These are phyloP conservation scores for Diloba caeruleocephala DNA, from an alignment of 2,888 invertebrate genomes.

Conservation along the genomic window DNA sequence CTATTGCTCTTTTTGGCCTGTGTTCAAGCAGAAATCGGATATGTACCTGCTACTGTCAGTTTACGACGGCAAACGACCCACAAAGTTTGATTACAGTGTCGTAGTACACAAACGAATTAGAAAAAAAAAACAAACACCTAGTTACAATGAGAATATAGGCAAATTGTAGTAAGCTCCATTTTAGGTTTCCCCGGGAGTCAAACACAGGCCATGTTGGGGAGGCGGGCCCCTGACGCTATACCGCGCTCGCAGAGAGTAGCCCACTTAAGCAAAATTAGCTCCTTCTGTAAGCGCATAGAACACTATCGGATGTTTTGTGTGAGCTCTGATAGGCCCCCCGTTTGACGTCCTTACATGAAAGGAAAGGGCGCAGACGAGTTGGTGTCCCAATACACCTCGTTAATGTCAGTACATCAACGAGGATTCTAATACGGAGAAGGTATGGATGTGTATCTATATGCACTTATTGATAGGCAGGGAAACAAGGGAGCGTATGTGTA, in stretches of 20 bases:
- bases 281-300: conserved; percentile 85
- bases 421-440: conserved; percentile 36
- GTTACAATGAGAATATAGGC: conserved; percentile 33
- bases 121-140: conserved; percentile 24
- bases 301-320: conserved; percentile 87
- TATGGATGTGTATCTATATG: conserved; percentile 15
- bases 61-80: too few relatives aligned
- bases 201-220: conserved; percentile 71
- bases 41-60: too few relatives aligned
- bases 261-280: conserved; percentile 89
- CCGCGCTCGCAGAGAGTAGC: conserved; percentile 76
- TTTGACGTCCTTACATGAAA: conserved; percentile 81
- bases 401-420: conserved; percentile 52
- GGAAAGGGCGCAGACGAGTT: conserved; percentile 63
- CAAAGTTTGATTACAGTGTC: background rate
- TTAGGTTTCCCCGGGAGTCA: conserved; percentile 71
- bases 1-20: too few relatives aligned
- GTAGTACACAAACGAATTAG: background rate
- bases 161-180: conserved; percentile 67
- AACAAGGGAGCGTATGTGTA: too few relatives aligned
- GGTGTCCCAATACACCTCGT: conserved; percentile 71
- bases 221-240: conserved; percentile 69
- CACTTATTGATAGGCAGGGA: conserved; percentile 37
- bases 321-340: conserved; percentile 75
- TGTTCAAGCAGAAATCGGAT: too few relatives aligned